phyloP scores from a whole-genome alignment of 2,888 invertebrate genomes.

The Yponomeuta evonymella region DNA sequence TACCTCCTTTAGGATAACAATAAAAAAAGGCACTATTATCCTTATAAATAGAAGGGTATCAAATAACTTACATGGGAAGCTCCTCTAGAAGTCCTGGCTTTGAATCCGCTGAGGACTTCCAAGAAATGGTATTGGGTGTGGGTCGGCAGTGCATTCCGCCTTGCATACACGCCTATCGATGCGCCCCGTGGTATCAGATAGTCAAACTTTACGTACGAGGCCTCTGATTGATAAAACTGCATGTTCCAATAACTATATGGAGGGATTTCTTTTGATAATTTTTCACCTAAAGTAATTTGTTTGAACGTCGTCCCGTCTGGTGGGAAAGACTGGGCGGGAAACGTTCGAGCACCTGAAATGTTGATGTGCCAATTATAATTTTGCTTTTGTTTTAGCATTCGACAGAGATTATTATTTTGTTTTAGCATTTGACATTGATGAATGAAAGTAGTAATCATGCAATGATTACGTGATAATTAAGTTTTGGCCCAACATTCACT shows the following conservation, averaged over 20 bases:
- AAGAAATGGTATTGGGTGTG: slow-evolving; percentile 98
- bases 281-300: slow-evolving; percentile 91
- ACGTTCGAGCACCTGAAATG: slow-evolving; percentile 87
- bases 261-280: slow-evolving; percentile 91
- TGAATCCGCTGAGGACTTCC: slow-evolving; percentile 93
- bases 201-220: slow-evolving; percentile 95
- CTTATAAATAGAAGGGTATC: too few species aligned
- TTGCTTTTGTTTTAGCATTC: not conserved
- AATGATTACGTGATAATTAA: not conserved
- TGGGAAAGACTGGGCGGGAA: slow-evolving; percentile 92
- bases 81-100: slow-evolving; percentile 88
- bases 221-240: slow-evolving; percentile 96
- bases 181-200: slow-evolving; percentile 94
- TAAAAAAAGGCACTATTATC: too few species aligned
- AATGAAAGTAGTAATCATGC: slow-evolving; percentile 4
- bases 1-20: too few species aligned
- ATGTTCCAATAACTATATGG: slow-evolving; percentile 98
- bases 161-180: slow-evolving; percentile 95
- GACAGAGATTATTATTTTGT: slow-evolving; percentile 25
- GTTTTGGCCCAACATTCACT: not conserved
- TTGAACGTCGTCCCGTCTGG: slow-evolving; percentile 95
- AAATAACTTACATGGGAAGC: slow-evolving; percentile 87
- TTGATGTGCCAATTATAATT: slow-evolving; percentile 27
- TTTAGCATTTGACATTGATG: not conserved
- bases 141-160: slow-evolving; percentile 95